These are phyloP conservation scores for Euphydryas editha DNA, from an alignment of 2,888 invertebrate species.

Conservation along the genomic window DNA sequence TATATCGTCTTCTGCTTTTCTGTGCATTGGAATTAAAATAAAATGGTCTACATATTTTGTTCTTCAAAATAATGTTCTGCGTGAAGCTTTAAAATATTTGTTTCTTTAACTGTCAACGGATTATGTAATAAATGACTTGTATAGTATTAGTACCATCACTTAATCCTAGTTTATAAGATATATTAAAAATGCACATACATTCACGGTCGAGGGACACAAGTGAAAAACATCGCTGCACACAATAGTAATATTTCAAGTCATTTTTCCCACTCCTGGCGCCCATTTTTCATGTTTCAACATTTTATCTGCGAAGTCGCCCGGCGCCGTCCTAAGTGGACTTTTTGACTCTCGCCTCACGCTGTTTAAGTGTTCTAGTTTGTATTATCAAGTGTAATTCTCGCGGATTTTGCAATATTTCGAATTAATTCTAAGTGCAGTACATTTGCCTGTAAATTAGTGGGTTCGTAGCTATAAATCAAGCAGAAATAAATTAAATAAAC, in stretches of 20 bases:
- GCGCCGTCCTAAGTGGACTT: constrained; percentile 70
- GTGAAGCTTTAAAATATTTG: neutral
- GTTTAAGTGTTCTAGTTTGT: constrained; percentile 54
- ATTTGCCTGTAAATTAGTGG: too few relatives aligned
- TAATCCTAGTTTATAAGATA: constrained; percentile 18
- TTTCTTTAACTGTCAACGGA: neutral
- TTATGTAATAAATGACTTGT: neutral
- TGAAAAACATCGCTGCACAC: constrained; percentile 41
- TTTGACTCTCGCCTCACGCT: constrained; percentile 63
- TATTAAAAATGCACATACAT: constrained; percentile 27
- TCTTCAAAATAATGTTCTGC: neutral
- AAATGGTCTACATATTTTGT: too few relatives aligned
- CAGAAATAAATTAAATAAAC: too few relatives aligned
- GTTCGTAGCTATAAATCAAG: neutral
- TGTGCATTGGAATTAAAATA: too few relatives aligned
- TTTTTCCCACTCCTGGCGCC: constrained; percentile 58
- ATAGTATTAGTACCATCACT: constrained; percentile 15
- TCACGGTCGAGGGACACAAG: constrained; percentile 23
- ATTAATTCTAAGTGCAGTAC: neutral
- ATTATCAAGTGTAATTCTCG: constrained; percentile 48
- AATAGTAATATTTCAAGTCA: constrained; percentile 64
- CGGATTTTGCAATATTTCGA: constrained; percentile 20
- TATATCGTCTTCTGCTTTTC: too few relatives aligned
- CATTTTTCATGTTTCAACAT: constrained; percentile 72
- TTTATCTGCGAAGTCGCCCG: constrained; percentile 67